A percentile compares a stretch with the other conserved stretches of the same genome.
Evolutionary conservation across 2,797 vertebrate genomes (phyloP).

Genomic region (Triplophysa yarkandensis): DNA sequence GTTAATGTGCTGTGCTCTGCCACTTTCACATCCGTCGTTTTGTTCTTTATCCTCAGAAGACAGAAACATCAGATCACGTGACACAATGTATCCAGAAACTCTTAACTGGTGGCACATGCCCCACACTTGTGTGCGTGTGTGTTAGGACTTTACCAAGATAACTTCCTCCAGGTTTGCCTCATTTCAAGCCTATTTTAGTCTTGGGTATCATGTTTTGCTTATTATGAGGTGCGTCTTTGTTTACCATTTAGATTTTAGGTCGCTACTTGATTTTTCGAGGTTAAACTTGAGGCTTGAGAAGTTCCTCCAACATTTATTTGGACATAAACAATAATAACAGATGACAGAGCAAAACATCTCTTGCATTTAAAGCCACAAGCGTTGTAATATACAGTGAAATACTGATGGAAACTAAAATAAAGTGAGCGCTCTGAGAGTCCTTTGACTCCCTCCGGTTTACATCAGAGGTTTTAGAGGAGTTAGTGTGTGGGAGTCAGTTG

Average conservation of each 20-base stretch:
- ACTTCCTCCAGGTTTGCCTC: too few species aligned
- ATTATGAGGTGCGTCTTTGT: background rate
- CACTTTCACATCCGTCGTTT: background rate
- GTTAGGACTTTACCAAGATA: too few species aligned
- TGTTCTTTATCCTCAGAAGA: background rate
- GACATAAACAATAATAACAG: conserved; percentile 12
- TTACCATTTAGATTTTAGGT: background rate
- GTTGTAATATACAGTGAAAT: conserved; percentile 12
- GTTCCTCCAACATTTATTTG: background rate
- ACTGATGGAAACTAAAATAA: conserved; percentile 18
- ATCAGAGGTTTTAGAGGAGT: background rate
- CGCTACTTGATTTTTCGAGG: background rate
- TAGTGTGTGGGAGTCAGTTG: background rate
- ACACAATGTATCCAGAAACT: background rate
- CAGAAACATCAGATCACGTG: background rate
- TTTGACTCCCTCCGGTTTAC: background rate
- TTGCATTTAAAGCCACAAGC: background rate
- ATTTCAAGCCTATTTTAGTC: too few species aligned
- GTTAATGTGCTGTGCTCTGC: conserved; percentile 18
- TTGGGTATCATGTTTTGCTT: background rate
- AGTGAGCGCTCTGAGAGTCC: conserved; percentile 7
- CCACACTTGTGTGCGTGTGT: background rate
- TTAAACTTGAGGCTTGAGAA: background rate
- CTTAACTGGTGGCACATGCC: background rate
- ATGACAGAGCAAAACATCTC: background rate